These are phyloP conservation scores for Dynastes grantii DNA, from an alignment of 2,888 invertebrate species.

Conservation along the genomic window DNA sequence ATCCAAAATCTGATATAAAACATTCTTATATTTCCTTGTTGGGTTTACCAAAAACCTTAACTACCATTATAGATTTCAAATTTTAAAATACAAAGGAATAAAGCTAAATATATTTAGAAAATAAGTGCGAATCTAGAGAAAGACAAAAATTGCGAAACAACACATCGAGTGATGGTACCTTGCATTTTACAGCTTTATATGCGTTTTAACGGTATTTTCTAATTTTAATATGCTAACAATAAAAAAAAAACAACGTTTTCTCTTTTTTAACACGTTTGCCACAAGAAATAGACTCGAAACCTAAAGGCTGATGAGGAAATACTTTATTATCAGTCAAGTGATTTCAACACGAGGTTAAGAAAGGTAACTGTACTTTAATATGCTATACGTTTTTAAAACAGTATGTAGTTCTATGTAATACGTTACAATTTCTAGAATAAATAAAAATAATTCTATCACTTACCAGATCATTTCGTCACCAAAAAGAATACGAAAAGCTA, in stretches of 20 bases:
- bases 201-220: neutral
- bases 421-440: neutral
- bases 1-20: no score
- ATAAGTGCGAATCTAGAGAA: no score
- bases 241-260: neutral
- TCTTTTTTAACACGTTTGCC: neutral
- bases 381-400: slow-evolving; percentile 8
- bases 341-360: slow-evolving; percentile 43
- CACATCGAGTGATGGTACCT: no score
- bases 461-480: slow-evolving; percentile 45
- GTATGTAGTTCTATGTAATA: neutral
- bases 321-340: slow-evolving; percentile 10
- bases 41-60: no score
- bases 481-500: neutral
- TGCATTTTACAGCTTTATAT: no score
- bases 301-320: neutral
- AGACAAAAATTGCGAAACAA: no score
- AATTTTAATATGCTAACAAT: neutral
- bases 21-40: no score
- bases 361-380: slow-evolving; percentile 41
- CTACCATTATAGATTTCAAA: no score
- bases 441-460: slow-evolving; percentile 19
- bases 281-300: neutral
- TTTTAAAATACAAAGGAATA: no score
- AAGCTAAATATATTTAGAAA: no score